Base-by-base conservation (phyloP, 2,888 invertebrate species). In the Mesopsocus fuscifrons region DNA sequence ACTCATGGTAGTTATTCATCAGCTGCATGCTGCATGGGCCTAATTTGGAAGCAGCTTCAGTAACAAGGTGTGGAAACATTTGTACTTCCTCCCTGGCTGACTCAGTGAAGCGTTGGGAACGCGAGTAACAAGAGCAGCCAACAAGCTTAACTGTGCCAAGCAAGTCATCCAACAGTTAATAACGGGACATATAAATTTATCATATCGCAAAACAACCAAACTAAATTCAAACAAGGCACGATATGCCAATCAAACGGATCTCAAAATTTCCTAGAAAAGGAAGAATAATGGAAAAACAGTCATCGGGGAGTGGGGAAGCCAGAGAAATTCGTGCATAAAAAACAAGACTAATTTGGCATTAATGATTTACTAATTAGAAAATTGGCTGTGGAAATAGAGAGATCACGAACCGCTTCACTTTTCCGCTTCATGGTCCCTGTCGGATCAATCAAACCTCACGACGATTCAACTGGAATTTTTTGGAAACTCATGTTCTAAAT, bases 331-430 rank as follows among this genome's bases (percentile, higher is more conserved):
- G 34, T 34, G 34, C 34, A 34, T 34, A 34, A 16, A 30, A 30
- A 34, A 34, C 34, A 34, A 34, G 34, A 34, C 34, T 34, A 34
- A 34, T 34, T 34, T 34, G 34, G 34, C 34, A 34, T 34, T 34
- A 34, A 34, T 34, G 34, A 34, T 34, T 34, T 9, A 34, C 18
- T 34, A 34, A 34, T 34, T 34, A 34, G 34, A 34, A 34, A 34
- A 34, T 34, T 34, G 34, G 34, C 16, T 34, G 34, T 34, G 34
- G 34, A 34, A 34, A 34, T 34, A 34, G 15, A 34, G 34, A 17
- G 15, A 34, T 34, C 34, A 34, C 34, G 34, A 34, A 15, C 18
- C 8, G 15, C 34, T 6, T 17, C 34, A 34, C 8, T 34, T 34
- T 34, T 34, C 34, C 18, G 34, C 34, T 34, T 34, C 34, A 34